Conservation (phyloP, 92 coral and sea anemone species). For the Epizoanthus scotinus region DNA sequence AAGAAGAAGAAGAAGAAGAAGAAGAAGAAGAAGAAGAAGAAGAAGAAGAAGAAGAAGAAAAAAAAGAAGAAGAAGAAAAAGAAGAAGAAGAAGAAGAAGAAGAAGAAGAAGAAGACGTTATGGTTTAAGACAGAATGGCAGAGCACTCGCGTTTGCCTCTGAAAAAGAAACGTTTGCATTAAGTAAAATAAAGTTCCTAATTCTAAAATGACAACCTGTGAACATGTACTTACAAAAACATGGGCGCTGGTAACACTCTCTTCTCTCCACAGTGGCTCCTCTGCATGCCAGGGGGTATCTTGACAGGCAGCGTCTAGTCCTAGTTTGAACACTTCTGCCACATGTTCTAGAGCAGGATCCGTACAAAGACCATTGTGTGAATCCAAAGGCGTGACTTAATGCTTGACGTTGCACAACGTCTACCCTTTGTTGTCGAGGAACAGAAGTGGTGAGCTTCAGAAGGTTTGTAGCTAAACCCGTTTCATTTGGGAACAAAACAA, state of each 20-base stretch:
- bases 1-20: too few relatives aligned
- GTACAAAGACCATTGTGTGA: constrained; percentile 81
- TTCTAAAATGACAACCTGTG: neutral
- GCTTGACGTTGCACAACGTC: neutral
- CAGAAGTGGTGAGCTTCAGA: neutral
- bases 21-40: too few relatives aligned
- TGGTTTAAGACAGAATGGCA: too few relatives aligned
- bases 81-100: too few relatives aligned
- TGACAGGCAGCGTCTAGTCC: constrained; percentile 80
- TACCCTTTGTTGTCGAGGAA: constrained; percentile 23
- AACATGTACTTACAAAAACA: constrained; percentile 68
- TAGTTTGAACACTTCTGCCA: constrained; percentile 76
- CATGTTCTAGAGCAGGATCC: constrained; percentile 86
- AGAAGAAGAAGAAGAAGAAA: too few relatives aligned
- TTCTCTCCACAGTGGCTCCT: constrained; percentile 69
- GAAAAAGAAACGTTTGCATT: neutral
- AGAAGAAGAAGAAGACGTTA: too few relatives aligned
- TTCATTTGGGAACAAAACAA: neutral
- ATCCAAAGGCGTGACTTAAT: constrained; percentile 43
- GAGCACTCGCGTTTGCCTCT: too few relatives aligned
- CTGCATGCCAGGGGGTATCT: constrained; percentile 64
- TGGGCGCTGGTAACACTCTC: constrained; percentile 84
- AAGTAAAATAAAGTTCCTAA: neutral
- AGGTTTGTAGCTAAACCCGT: neutral
- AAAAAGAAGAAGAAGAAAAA: too few relatives aligned